Percentiles rank a stretch among this genome's conserved stretches.
Evolutionary conservation across 2,888 invertebrate genomes (phyloP).

Genomic region (Agonopterix alstromeriana): DNA sequence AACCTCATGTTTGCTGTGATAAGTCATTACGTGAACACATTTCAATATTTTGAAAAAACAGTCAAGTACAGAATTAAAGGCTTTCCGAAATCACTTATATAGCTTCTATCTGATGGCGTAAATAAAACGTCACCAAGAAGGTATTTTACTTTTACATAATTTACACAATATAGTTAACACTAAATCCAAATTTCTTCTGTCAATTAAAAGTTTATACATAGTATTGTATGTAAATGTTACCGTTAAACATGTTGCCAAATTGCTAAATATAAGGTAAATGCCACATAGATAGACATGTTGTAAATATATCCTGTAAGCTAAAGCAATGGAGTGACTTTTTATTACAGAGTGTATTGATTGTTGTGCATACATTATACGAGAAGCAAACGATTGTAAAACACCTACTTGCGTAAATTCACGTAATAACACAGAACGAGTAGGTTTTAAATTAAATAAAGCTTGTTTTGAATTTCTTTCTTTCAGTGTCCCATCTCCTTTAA

Average conservation of each 20-base stretch:
- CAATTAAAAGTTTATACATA: conserved; percentile 59
- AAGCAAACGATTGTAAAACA: conserved; percentile 35
- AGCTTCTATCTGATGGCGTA: too few relatives aligned
- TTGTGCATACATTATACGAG: conserved; percentile 30
- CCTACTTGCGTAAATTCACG: conserved; percentile 50
- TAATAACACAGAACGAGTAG: conserved; percentile 48
- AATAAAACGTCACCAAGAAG: not conserved
- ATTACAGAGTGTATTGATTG: conserved; percentile 46
- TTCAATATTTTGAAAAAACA: conserved; percentile 10
- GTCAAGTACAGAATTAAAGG: too few relatives aligned
- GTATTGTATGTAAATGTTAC: conserved; percentile 57
- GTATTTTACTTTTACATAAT: not conserved
- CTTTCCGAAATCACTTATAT: too few relatives aligned
- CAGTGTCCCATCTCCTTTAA: conserved; percentile 13
- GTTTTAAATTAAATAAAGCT: conserved; percentile 67
- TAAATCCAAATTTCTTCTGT: conserved; percentile 29
- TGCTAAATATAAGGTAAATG: conserved; percentile 57
- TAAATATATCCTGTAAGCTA: conserved; percentile 65
- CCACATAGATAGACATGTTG: conserved; percentile 60
- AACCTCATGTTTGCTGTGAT: conserved; percentile 62
- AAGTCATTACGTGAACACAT: conserved; percentile 28
- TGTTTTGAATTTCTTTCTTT: conserved; percentile 58
- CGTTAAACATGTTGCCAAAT: conserved; percentile 69
- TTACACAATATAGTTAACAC: not conserved
- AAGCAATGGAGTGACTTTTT: conserved; percentile 55